These are phyloP conservation scores for Aelia acuminata DNA, from an alignment of 2,888 invertebrate species.

Conservation along the genomic window DNA sequence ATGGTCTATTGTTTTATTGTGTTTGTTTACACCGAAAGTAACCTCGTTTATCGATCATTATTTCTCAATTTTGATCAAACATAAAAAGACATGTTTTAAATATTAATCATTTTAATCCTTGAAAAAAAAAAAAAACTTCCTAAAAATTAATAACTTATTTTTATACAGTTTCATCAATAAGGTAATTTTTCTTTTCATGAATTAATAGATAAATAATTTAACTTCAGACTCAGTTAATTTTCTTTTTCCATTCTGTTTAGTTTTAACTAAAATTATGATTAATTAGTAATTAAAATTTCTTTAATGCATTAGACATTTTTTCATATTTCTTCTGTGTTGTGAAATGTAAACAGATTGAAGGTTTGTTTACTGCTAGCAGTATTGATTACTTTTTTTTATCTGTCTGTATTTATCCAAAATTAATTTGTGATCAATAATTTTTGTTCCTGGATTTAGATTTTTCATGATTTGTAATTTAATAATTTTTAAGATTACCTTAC, in stretches of 20 bases:
- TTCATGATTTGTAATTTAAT: too few species aligned
- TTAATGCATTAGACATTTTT: neutral
- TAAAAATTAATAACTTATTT: neutral
- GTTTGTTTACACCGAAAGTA: slow-evolving; percentile 29
- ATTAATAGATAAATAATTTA: neutral
- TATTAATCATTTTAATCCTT: neutral
- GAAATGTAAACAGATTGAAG: neutral
- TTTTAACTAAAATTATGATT: neutral
- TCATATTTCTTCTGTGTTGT: neutral
- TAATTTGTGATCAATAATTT: neutral
- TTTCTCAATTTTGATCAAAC: neutral
- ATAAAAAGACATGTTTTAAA: neutral
- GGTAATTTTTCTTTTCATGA: slow-evolving; percentile 18
- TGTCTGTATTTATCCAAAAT: neutral
- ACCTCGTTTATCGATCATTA: slow-evolving; percentile 4
- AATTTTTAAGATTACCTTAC: too few species aligned
- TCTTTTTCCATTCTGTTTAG: neutral
- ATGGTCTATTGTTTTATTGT: slow-evolving; percentile 30
- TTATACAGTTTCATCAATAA: slow-evolving; percentile 5
- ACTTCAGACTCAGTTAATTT: neutral
- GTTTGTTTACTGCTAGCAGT: neutral
- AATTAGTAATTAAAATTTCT: neutral
- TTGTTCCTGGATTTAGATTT: neutral
- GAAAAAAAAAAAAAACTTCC: neutral
- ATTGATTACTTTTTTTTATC: neutral